phyloP scores from a whole-genome alignment of 2,797 vertebrate species.

The Aeoliscus strigatus region DNA sequence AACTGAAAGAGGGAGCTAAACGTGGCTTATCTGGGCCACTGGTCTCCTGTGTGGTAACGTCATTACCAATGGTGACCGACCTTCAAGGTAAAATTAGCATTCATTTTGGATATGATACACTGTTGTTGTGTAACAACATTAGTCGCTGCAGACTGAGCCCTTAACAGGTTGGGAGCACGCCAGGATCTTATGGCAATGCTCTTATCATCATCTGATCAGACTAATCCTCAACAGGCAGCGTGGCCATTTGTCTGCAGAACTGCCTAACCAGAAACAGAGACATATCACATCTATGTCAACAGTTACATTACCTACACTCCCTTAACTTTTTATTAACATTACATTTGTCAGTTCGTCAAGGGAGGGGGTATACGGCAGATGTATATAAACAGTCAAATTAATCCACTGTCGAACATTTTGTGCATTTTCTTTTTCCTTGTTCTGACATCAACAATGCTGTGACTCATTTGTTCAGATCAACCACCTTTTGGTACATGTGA shows the following conservation, averaged over 20 bases:
- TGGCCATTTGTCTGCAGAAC: conserved; percentile 19
- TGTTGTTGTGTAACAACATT: background rate
- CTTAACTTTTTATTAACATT: too few species aligned
- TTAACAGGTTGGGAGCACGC: conserved; percentile 11
- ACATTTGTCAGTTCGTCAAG: too few species aligned
- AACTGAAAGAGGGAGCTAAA: too few species aligned
- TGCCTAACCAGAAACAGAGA: conserved; percentile 7
- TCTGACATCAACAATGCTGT: background rate
- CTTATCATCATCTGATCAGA: conserved; percentile 50
- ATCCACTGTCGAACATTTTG: background rate
- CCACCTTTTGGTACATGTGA: conserved; percentile 26
- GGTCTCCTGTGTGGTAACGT: too few species aligned
- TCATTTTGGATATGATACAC: background rate
- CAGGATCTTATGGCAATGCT: conserved; percentile 38
- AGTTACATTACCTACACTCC: too few species aligned
- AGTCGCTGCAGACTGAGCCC: conserved; percentile 2
- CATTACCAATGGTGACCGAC: too few species aligned
- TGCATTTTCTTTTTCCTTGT: background rate
- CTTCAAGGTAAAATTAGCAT: too few species aligned
- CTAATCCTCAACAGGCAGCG: conserved; percentile 45
- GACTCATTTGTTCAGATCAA: background rate
- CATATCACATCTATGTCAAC: too few species aligned
- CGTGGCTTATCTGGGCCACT: too few species aligned
- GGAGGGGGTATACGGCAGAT: background rate
- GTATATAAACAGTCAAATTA: background rate